Percentiles rank a stretch among this genome's conserved stretches.
Conservation (phyloP, 2,888 invertebrate genomes). For the Cosmia trapezina region DNA sequence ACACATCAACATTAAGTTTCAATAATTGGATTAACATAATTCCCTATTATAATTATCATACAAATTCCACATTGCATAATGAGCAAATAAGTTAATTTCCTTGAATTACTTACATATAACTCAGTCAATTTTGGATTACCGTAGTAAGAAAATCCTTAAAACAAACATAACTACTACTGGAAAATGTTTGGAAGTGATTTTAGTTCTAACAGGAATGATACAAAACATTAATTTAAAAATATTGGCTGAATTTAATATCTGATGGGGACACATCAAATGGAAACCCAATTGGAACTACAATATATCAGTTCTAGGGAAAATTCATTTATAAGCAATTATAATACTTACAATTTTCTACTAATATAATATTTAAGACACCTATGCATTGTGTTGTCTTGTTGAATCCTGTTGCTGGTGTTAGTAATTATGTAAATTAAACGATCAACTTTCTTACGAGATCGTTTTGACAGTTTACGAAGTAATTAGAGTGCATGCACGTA, state of each 20-base stretch:
- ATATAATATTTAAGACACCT: slow-evolving; percentile 32
- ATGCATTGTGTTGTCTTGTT: slow-evolving; percentile 23
- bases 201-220: slow-evolving; percentile 32
- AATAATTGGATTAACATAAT: slow-evolving; percentile 84
- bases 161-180: slow-evolving; percentile 53
- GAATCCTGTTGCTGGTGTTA: slow-evolving; percentile 29
- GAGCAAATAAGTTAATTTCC: slow-evolving; percentile 72
- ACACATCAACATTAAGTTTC: slow-evolving; percentile 89
- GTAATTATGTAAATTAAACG: slow-evolving; percentile 24
- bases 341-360: slow-evolving; percentile 36
- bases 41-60: slow-evolving; percentile 79
- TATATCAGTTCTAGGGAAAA: slow-evolving; percentile 39
- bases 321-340: slow-evolving; percentile 31
- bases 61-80: slow-evolving; percentile 78
- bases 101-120: slow-evolving; percentile 58
- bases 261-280: slow-evolving; percentile 28
- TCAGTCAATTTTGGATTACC: slow-evolving; percentile 65
- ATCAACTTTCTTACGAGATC: slow-evolving; percentile 52
- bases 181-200: slow-evolving; percentile 43
- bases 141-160: slow-evolving; percentile 46
- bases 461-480: slow-evolving; percentile 46
- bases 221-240: slow-evolving; percentile 18
- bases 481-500: slow-evolving; percentile 47
- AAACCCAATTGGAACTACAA: slow-evolving; percentile 47
- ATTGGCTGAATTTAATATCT: slow-evolving; percentile 3